A percentile compares a stretch with the other conserved stretches of the same genome.
Evolutionary conservation across 1,140 invertebrate species (phyloP).

Genomic region (Andrena cerasifolii): DNA sequence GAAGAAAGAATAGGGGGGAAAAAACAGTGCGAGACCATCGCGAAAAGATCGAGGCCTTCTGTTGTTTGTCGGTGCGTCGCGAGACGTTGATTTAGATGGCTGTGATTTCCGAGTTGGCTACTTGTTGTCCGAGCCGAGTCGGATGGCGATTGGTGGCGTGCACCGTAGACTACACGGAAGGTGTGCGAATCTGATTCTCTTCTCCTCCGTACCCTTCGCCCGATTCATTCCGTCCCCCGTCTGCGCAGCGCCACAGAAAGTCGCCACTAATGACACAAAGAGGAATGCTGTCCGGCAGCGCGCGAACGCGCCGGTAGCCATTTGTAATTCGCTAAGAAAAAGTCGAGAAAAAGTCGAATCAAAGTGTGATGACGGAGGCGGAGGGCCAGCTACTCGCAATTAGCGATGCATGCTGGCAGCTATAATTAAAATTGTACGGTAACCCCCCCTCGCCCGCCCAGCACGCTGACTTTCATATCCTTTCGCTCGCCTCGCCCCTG

Average conservation of each 20-base stretch:
- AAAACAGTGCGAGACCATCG: neutral
- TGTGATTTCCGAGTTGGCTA: constrained; percentile 75
- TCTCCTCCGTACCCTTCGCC: constrained; percentile 42
- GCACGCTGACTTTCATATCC: constrained; percentile 5
- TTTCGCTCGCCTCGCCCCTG: neutral
- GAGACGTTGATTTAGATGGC: constrained; percentile 77
- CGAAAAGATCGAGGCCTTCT: constrained; percentile 15
- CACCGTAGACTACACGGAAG: constrained; percentile 49
- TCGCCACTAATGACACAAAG: constrained; percentile 80
- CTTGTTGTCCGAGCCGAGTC: constrained; percentile 68
- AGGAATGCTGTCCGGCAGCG: constrained; percentile 79
- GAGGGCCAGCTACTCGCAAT: constrained; percentile 69
- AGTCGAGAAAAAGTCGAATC: constrained; percentile 75
- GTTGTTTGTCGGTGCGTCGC: constrained; percentile 64
- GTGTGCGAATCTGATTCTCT: constrained; percentile 56
- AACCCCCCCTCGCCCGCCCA: neutral
- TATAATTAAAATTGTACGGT: constrained; percentile 74
- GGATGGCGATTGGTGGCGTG: constrained; percentile 56
- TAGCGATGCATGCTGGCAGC: constrained; percentile 73
- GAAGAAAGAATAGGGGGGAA: neutral
- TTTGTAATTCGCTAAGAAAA: constrained; percentile 77
- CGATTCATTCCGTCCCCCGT: constrained; percentile 21
- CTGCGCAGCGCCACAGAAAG: constrained; percentile 72
- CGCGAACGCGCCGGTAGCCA: constrained; percentile 76
- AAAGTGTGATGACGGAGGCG: constrained; percentile 77